These are phyloP conservation scores for Stichopus horrens DNA, from an alignment of 53 echinoderm and acorn worm genomes.

Conservation along the genomic window DNA sequence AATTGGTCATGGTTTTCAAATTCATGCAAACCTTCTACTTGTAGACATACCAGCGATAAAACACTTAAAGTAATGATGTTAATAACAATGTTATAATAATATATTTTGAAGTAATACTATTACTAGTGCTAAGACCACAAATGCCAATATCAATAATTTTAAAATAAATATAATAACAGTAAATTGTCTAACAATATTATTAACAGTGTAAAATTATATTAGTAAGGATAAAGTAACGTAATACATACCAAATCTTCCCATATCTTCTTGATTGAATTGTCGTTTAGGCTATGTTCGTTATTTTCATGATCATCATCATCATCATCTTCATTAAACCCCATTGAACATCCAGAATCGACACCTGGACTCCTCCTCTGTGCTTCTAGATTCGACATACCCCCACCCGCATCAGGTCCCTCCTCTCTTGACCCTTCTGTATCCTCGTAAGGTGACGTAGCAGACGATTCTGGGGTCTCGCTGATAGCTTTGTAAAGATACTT, in stretches of 20 bases:
- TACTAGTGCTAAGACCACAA: no score
- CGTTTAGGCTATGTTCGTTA: background rate
- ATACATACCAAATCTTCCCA: background rate
- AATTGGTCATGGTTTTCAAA: no score
- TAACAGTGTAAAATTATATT: no score
- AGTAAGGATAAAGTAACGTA: no score
- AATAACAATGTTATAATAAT: no score
- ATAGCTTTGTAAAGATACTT: slow-evolving; percentile 21
- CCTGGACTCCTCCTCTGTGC: slow-evolving; percentile 39
- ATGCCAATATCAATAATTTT: no score
- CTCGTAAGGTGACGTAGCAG: background rate
- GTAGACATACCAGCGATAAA: no score
- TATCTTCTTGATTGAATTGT: background rate
- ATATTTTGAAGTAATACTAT: no score
- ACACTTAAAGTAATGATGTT: no score
- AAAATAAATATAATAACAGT: no score
- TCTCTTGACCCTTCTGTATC: background rate
- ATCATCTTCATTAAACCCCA: slow-evolving; percentile 35
- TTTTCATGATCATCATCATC: slow-evolving; percentile 35
- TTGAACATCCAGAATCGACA: slow-evolving; percentile 40
- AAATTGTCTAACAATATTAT: no score
- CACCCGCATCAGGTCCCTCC: background rate
- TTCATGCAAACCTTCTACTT: no score
- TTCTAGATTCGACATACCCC: background rate
- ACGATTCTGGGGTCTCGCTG: background rate